Evolutionary conservation across 53 echinoderm and acorn worm species (phyloP), one percentile per base, ranked within the genome.

Genomic region (Henricia sp.): DNA sequence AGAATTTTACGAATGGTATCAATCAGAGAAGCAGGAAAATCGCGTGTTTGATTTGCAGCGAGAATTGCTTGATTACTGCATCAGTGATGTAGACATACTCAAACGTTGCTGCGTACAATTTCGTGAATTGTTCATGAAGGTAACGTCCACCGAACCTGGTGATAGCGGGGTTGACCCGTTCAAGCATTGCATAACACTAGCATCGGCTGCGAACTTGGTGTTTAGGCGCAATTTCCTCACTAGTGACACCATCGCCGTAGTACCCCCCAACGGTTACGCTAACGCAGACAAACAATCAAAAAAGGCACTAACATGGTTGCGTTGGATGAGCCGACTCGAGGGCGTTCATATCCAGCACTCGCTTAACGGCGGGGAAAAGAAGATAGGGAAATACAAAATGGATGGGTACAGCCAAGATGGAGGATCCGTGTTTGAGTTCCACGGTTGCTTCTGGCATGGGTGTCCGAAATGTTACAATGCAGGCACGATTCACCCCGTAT

Each of bases 101-200:
- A n/a, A n/a, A n/a, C n/a, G n/a, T n/a, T n/a, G n/a, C n/a, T n/a
- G n/a, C n/a, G n/a, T n/a, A n/a, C n/a, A n/a, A n/a, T n/a, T n/a
- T n/a, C n/a, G n/a, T n/a, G n/a, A n/a, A n/a, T n/a, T n/a, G n/a
- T n/a, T n/a, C n/a, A n/a, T n/a, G n/a, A n/a, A n/a, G n/a, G n/a
- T n/a, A n/a, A n/a, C n/a, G n/a, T n/a, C n/a, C n/a, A n/a, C n/a
- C n/a, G n/a, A n/a, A n/a, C n/a, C n/a, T n/a, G n/a, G n/a, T n/a
- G n/a, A n/a, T n/a, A n/a, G n/a, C n/a, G n/a, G n/a, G n/a, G n/a
- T n/a, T n/a, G n/a, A n/a, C n/a, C n/a, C n/a, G n/a, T n/a, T n/a
- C n/a, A 16, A 54, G 54, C 63, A 83, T 46, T 90, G 90, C 43
- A 85, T 92, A 44, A 92, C 93, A 3, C 86, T 93, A 13, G 91